Evolutionary conservation across 92 coral and sea anemone species (phyloP).

Genomic region (Zoanthus solanderi): DNA sequence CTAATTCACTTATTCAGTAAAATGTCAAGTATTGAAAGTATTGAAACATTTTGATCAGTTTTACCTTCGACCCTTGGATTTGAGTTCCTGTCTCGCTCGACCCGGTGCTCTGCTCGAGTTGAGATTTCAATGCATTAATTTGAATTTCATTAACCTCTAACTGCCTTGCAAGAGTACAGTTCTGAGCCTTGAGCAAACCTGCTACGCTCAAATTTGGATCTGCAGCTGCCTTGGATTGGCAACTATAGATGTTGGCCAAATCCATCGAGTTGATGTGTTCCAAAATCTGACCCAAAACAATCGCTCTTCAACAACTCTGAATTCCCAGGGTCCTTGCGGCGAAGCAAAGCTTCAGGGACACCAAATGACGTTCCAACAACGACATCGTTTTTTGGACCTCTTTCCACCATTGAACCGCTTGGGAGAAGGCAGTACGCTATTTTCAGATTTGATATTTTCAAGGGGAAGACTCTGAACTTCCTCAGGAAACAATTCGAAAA

Average conservation of each 20-base stretch:
- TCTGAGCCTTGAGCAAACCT: no score
- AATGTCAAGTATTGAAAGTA: no score
- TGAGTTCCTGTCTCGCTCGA: background rate
- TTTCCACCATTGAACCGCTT: slow-evolving; percentile 6
- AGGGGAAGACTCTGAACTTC: background rate
- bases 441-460: background rate
- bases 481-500: slow-evolving; percentile 2
- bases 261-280: background rate
- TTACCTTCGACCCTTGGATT: no score
- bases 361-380: slow-evolving; percentile 2
- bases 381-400: background rate
- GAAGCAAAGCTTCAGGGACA: background rate
- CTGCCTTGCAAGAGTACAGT: no score
- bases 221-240: no score
- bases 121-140: background rate
- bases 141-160: no score
- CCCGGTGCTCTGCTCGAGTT: background rate
- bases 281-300: background rate
- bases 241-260: no score
- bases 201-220: no score
- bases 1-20: no score
- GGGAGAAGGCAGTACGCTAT: background rate
- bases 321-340: background rate
- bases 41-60: no score
- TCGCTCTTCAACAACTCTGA: background rate